These are phyloP conservation scores for Jacana jacana DNA, from an alignment of 2,113 vertebrate species.

Conservation along the genomic window DNA sequence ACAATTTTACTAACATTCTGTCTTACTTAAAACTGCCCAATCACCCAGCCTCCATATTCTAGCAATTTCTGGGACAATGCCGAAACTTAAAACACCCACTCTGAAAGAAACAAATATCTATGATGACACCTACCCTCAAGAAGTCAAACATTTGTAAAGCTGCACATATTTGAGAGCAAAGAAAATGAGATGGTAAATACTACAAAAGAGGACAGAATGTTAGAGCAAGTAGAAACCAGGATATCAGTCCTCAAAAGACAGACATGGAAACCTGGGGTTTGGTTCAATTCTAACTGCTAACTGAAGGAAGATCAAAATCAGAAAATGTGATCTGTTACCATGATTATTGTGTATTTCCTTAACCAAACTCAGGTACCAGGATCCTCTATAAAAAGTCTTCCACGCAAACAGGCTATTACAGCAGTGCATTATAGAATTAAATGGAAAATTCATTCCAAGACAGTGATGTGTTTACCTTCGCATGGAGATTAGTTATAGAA, in stretches of 20 bases:
- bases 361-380: neutral
- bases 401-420: conserved; percentile 28
- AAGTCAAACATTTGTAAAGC: neutral
- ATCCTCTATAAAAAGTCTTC: conserved; percentile 13
- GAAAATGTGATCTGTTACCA: neutral
- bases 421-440: conserved; percentile 34
- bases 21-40: neutral
- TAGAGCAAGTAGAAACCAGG: neutral
- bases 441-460: conserved; percentile 53
- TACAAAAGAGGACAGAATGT: neutral
- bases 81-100: neutral
- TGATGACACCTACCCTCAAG: neutral
- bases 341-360: neutral
- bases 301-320: neutral
- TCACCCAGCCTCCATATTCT: neutral
- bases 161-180: neutral
- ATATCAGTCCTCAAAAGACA: neutral
- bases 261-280: neutral
- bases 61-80: neutral
- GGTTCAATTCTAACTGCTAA: neutral
- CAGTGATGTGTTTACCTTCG: conserved; percentile 62
- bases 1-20: neutral
- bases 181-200: neutral
- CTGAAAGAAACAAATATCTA: neutral
- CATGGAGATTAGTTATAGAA: conserved; percentile 53